phyloP scores from a whole-genome alignment of 2,113 vertebrate species.

The Festucalex cinctus region DNA sequence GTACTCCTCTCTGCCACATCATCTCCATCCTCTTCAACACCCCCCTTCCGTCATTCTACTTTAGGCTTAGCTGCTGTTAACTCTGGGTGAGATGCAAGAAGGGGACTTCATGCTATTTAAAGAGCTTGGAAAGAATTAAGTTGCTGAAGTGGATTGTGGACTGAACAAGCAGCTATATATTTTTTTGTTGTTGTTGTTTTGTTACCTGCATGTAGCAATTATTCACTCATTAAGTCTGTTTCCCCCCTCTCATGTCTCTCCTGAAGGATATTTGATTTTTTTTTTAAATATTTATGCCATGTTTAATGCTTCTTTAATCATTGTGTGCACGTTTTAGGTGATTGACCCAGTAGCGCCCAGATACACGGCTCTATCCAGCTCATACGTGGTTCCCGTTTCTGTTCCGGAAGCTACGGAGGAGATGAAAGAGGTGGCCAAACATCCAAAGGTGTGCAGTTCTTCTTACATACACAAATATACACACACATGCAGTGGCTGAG shows the following conservation, averaged over 20 bases:
- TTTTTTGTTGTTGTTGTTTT: neutral
- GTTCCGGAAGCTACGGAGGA: constrained; percentile 83
- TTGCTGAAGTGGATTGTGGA: constrained; percentile 5
- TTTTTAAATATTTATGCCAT: neutral
- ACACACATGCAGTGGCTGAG: neutral
- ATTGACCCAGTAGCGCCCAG: constrained; percentile 94
- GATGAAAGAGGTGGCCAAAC: constrained; percentile 89
- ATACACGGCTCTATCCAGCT: constrained; percentile 84
- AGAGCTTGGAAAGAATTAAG: neutral
- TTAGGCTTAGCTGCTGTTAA: constrained; percentile 23
- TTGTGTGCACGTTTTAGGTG: constrained; percentile 73
- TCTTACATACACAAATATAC: neutral
- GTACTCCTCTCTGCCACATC: constrained; percentile 78
- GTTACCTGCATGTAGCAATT: constrained; percentile 7
- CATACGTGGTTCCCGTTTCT: constrained; percentile 81
- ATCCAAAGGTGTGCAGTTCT: constrained; percentile 84
- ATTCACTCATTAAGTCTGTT: constrained; percentile 8
- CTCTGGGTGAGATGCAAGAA: neutral
- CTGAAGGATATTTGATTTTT: neutral
- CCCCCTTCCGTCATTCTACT: constrained; percentile 24
- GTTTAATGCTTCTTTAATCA: neutral
- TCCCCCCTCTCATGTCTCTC: constrained; percentile 1
- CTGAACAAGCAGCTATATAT: constrained; percentile 26
- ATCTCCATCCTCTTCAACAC: constrained; percentile 9
- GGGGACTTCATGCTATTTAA: neutral